Base-by-base conservation (phyloP, 2,797 vertebrate species). In the Galagoides demidoff region DNA sequence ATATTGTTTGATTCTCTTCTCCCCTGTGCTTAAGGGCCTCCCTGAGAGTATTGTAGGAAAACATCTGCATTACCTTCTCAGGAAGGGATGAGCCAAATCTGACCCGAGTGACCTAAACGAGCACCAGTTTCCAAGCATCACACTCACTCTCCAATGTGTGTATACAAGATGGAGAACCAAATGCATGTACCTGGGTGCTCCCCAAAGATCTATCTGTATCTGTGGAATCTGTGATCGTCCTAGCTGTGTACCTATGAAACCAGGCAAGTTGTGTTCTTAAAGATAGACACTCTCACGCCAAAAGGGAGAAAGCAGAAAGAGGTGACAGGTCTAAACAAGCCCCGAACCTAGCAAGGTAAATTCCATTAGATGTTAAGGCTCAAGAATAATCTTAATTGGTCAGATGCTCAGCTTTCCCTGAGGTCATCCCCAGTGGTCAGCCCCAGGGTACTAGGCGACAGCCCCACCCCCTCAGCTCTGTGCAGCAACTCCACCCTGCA, bases 1-100 rank as follows among this genome's bases (percentile, higher is more conserved):
- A 68, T 76, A 90, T 89, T 27, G 27, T 76, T 81, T 86, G 78
- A 45, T 89, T 71, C 20, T 82, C 73, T 79, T 83, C 76, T 77
- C 23, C 43, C 14, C 22, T 68, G 7, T 89, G 4, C 22, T 55
- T 70, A 90, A 83, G 20, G 34, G 19, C 70, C 13, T 94, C 45
- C 12, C 68, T 85, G 22, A 68, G 2, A 85, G 63, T 27, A 90
- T 85, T 74, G 55, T 70, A 90, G 78, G 11, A 93, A 31, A 43
- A 37, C 39, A 68, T 12, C 27, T 74, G 9, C n/a, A 59, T 63
- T 83, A 27, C 23, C 49, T 85, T 85, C 92, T 92, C 73, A 27
- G 10, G 59, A 76, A 92, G 29, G 63, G 34, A 59, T 85, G 49
- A 66, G 9, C 34, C 59, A 84, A 77, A 82, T 52, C 16, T 92